Evolutionary conservation across 2,797 vertebrate genomes (phyloP).

Genomic region (Brachyrhaphis roseni): DNA sequence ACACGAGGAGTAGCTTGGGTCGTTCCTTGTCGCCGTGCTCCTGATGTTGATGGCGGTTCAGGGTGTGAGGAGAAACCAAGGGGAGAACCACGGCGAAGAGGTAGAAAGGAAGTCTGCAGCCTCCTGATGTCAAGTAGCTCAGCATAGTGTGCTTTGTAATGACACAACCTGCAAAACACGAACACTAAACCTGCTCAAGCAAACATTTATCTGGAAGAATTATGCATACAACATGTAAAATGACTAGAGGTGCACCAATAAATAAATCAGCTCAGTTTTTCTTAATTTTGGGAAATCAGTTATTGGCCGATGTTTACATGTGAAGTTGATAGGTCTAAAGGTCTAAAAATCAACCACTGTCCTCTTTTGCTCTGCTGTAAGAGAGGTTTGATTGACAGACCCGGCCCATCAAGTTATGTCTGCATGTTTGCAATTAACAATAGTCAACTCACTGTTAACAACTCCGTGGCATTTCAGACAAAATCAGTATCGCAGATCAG

Average conservation of each 20-base stretch:
- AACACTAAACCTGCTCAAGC: constrained; percentile 9
- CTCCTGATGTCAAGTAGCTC: constrained; percentile 36
- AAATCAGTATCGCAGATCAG: too few relatives aligned
- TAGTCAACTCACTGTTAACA: too few relatives aligned
- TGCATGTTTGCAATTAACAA: too few relatives aligned
- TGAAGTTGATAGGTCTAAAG: too few relatives aligned
- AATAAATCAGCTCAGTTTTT: too few relatives aligned
- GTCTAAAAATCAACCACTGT: too few relatives aligned
- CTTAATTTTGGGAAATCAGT: too few relatives aligned
- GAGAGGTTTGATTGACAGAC: too few relatives aligned
- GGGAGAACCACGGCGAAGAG: constrained; percentile 65
- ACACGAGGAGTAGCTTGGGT: constrained; percentile 86
- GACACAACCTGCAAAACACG: constrained; percentile 37
- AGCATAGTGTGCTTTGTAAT: constrained; percentile 39
- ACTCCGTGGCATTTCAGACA: too few relatives aligned
- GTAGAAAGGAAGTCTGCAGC: constrained; percentile 62
- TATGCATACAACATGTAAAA: neutral
- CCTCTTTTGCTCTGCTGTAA: too few relatives aligned
- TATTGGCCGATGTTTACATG: too few relatives aligned
- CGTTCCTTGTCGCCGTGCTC: constrained; percentile 39
- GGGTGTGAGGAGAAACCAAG: constrained; percentile 53
- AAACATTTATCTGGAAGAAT: neutral
- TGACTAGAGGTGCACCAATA: neutral
- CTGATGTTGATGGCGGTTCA: constrained; percentile 18
- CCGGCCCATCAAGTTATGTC: too few relatives aligned